Evolutionary conservation across 2,888 invertebrate species (phyloP), one percentile per base, ranked within the genome.

Genomic region (Pseudeuparius sepicola): DNA sequence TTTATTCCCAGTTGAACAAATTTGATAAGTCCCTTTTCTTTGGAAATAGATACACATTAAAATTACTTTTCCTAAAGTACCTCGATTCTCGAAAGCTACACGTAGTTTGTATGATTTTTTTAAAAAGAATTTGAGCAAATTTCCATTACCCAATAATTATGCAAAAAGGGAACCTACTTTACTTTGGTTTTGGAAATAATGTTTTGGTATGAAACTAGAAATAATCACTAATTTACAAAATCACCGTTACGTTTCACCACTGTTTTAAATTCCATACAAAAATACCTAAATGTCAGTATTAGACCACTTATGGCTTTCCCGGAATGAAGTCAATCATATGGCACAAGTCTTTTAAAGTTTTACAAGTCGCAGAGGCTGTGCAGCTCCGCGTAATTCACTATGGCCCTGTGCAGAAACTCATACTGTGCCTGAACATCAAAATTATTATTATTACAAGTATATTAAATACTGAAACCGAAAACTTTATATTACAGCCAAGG

Each of bases 381-480:
- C 48, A 88, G 73, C 62, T 88, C 87, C 45, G 85, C 80, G 60
- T 88, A 88, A 67, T 87, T 87, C 47, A 86, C 73, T 63, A 89
- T 83, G 61, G 87, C 88, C 67, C 88, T 82, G 69, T 90, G 85
- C 53, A 90, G 72, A 68, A 89, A 89, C 72, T 89, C 88, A 66
- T 89, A 90, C 67, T 89, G 89, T 63, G 83, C 78, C 88, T 89
- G 68, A 16, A 70, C n/a, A n/a, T n/a, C n/a, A n/a, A n/a, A n/a
- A n/a, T n/a, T n/a, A n/a, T n/a, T n/a, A n/a, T n/a, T n/a, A n/a
- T n/a, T n/a, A n/a, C n/a, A n/a, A n/a, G n/a, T n/a, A n/a, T n/a
- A n/a, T n/a, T n/a, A n/a, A n/a, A n/a, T n/a, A n/a, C n/a, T n/a
- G n/a, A n/a, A n/a, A n/a, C n/a, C n/a, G n/a, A n/a, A n/a, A n/a